Base-by-base conservation (phyloP, 2,113 vertebrate species). In the Rhinopomastus cyanomelas region DNA sequence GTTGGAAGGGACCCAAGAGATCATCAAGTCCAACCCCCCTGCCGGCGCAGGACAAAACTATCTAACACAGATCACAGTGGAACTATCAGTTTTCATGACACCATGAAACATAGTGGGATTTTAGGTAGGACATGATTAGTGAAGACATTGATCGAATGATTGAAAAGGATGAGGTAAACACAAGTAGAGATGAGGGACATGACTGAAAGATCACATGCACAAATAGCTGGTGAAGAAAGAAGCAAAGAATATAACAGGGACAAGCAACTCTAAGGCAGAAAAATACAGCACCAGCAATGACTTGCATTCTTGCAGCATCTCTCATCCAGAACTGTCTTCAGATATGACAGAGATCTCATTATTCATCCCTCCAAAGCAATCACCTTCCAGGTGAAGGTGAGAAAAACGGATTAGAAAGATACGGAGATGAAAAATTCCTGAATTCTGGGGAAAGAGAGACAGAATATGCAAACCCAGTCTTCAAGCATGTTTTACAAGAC, bases 231-330 rank as follows among this genome's bases (percentile, higher is more conserved):
- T 16, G 73, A 76, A 66, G 8, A 27, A 56, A 75, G 69, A 72
- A 42, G 11, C 30, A 46, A 36, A 72, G 19, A 86, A 61, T 23
- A 51, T 67, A 72, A 69, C 44, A 78, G 16, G 16, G 30, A 46
- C 62, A 39, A 81, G 67, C 0, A 15, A 68, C 30, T 5, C 19
- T 62, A 89, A 79, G 39, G 39, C 49, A 67, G 37, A 77, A 52
- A 32, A 90, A 88, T 48, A 37, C 32, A 37, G 34, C 57, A 55
- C 68, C 61, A 55, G 37, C 61, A 66, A 65, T 61, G 42, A 64
- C 48, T 89, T 93, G 46, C 34, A 92, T 89, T 92, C 44, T 56
- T 76, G 67, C 18, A 67, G 25, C 71, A 61, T 85, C 57, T 85
- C 90, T 91, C 51, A 92, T 73, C 16, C 27, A 44, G 57, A 75